Evolutionary conservation across 2,888 invertebrate genomes (phyloP).

Genomic region (Electrophaes corylata): DNA sequence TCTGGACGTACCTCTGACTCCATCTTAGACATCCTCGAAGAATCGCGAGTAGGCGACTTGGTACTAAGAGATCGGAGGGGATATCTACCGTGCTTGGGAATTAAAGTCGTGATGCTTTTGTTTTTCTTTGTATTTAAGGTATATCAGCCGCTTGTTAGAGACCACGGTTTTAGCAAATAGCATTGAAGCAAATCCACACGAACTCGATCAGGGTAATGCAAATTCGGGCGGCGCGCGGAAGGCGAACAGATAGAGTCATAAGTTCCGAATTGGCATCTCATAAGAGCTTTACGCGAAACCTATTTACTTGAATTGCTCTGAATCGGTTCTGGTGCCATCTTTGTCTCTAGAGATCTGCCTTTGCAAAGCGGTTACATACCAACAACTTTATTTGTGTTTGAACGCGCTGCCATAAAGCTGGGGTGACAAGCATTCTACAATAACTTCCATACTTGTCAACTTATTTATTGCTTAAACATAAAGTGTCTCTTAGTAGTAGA

Average conservation of each 20-base stretch:
- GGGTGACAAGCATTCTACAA: no score
- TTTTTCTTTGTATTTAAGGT: not conserved
- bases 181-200: not conserved
- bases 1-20: no score
- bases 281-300: slow-evolving; percentile 21
- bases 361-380: not conserved
- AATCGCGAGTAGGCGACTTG: no score
- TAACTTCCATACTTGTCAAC: no score
- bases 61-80: no score
- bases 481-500: no score
- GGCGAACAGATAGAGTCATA: slow-evolving; percentile 26
- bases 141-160: not conserved
- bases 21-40: no score
- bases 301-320: slow-evolving; percentile 19
- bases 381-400: not conserved
- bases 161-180: not conserved
- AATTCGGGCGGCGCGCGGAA: slow-evolving; percentile 15
- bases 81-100: no score
- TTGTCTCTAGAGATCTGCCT: slow-evolving; percentile 5
- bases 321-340: slow-evolving; percentile 8
- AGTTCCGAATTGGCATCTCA: slow-evolving; percentile 26
- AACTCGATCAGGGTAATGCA: slow-evolving; percentile 16
- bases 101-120: no score
- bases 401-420: not conserved
- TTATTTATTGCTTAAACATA: no score